Base-by-base conservation (phyloP, 2,888 invertebrate genomes). In the Rambutsinella grinnellia region DNA sequence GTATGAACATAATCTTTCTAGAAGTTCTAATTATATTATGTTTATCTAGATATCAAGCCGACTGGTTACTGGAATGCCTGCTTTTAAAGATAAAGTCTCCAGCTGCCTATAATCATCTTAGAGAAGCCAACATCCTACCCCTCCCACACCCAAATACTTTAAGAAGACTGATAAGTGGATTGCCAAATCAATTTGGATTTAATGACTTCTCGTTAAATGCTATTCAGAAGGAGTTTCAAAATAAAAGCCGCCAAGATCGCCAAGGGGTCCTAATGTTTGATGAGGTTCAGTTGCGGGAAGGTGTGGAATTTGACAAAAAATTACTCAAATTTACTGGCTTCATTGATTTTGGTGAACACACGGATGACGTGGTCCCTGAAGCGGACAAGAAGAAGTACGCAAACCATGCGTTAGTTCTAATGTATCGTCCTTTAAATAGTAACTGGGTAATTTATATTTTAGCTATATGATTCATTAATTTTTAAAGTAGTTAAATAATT, bases 341-440 rank as follows among this genome's bases (percentile, higher is more conserved):
- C 36, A 44, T 76, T 1, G 68, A 71, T 51, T 69, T 53, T 53
- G 71, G 54, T 21, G 60, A 68, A 27, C 19, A 56, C n/a, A 61
- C 36, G n/a, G 58, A 1, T 1, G 70, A 57, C 2, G 13, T 70
- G 1, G 13, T 54, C 0, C 0, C 2, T 0, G 1, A 21, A 27
- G 46, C 57, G 2, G 57, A 63, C 0, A 44, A 6, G 17, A 24
- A 24, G 17, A 63, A 62, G 44, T 24, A 69, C 13, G 79, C 76
- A n/a, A 72, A 79, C 54, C 79, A 79, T 51, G 72, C 72, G 2
- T 47, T 79, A 15, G 72, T 79, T 2, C 15, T 79, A 0, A 76
- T 76, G 76, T 72, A 56, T 54, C 23, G 71, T 10, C 71, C 79
- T 15, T 36, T 76, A 10, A 63, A 62, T 49, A 46, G 26, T 49